phyloP scores from a whole-genome alignment of 2,113 vertebrate genomes.

The Colinus virginianus region DNA sequence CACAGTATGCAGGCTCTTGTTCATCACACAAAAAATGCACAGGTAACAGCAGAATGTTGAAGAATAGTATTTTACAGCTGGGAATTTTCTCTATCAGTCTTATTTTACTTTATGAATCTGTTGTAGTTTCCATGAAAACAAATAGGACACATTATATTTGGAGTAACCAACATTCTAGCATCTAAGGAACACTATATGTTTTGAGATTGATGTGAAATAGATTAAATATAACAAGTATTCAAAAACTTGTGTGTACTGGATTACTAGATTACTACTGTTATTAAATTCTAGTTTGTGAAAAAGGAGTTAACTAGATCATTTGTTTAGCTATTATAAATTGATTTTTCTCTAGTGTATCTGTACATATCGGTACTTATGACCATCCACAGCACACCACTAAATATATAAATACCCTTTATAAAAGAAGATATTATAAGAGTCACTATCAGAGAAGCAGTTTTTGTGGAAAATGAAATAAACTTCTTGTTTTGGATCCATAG shows the following conservation, averaged over 20 bases:
- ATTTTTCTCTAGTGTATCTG: not conserved
- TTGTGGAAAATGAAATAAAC: not conserved
- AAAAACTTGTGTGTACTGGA: not conserved
- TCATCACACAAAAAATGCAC: too few species aligned
- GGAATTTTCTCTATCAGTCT: too few species aligned
- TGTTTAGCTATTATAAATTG: not conserved
- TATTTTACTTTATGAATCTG: too few species aligned
- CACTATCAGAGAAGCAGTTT: not conserved
- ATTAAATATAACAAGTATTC: slow-evolving; percentile 16
- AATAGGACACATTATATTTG: too few species aligned
- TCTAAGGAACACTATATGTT: slow-evolving; percentile 5
- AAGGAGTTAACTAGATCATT: not conserved
- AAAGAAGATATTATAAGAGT: not conserved
- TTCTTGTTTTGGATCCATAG: not conserved
- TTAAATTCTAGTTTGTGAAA: not conserved
- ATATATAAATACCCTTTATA: not conserved
- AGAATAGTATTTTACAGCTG: too few species aligned
- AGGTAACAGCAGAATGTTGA: too few species aligned
- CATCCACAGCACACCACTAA: not conserved
- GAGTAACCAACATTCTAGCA: not conserved
- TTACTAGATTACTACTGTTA: not conserved
- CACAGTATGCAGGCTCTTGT: too few species aligned
- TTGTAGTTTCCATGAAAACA: too few species aligned
- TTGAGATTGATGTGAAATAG: not conserved
- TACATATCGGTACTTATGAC: not conserved